These are phyloP conservation scores for Lethocerus indicus DNA, from an alignment of 1,140 invertebrate species.

Conservation along the genomic window DNA sequence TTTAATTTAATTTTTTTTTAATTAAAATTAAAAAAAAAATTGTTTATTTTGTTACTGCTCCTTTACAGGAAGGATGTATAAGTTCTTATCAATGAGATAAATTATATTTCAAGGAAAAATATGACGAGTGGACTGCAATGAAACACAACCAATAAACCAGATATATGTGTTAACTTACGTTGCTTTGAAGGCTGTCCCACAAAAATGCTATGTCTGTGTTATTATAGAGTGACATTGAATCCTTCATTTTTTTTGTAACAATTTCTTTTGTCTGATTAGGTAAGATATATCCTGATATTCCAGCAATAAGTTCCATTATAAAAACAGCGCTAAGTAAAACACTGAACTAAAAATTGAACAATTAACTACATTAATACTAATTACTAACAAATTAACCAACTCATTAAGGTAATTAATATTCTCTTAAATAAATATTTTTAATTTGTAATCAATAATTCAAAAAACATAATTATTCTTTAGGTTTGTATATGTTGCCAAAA, in stretches of 20 bases:
- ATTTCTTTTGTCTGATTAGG: constrained; percentile 44
- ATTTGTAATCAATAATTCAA: neutral
- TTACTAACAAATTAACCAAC: neutral
- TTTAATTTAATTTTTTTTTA: too few species aligned
- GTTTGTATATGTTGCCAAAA: neutral
- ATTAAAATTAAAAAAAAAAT: neutral
- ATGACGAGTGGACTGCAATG: neutral
- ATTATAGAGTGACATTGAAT: constrained; percentile 47
- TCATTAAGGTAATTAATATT: neutral
- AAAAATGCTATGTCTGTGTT: constrained; percentile 19
- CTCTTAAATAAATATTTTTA: neutral
- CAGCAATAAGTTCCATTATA: constrained; percentile 62
- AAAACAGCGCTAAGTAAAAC: constrained; percentile 65
- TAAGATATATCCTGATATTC: constrained; percentile 68
- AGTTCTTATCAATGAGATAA: neutral
- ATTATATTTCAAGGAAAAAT: neutral
- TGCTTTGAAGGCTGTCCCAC: constrained; percentile 59
- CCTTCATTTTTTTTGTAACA: constrained; percentile 43
- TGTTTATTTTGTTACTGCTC: neutral
- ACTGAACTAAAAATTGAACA: constrained; percentile 45
- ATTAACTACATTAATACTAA: neutral
- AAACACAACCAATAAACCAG: neutral
- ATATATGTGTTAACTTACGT: constrained; percentile 41
- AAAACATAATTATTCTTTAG: neutral
- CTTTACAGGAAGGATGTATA: neutral